Conservation (phyloP, 1,140 invertebrate genomes). For the Asobara japonica region DNA sequence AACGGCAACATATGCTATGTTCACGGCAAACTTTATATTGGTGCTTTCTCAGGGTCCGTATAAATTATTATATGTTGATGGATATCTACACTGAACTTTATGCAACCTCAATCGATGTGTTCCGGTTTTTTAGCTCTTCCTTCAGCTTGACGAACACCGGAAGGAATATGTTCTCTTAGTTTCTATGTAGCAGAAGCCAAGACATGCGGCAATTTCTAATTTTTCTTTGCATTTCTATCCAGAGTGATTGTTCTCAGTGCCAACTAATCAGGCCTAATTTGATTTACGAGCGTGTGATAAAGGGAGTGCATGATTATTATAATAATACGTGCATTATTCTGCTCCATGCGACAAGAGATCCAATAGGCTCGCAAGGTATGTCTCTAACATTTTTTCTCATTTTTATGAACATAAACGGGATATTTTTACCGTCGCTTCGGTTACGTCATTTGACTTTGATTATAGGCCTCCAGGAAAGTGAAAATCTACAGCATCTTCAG, state of each 20-base stretch:
- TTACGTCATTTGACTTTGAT: neutral
- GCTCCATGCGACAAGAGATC: conserved; percentile 46
- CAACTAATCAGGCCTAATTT: conserved; percentile 49
- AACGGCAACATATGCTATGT: too few relatives aligned
- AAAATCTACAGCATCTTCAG: conserved; percentile 42
- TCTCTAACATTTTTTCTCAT: conserved; percentile 29
- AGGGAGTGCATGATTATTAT: conserved; percentile 53
- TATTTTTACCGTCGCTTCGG: too few relatives aligned
- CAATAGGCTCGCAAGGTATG: conserved; percentile 49
- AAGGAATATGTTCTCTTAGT: too few relatives aligned
- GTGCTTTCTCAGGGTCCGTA: too few relatives aligned
- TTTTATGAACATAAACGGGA: too few relatives aligned
- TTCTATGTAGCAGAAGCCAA: too few relatives aligned
- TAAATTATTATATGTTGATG: too few relatives aligned
- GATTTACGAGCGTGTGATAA: conserved; percentile 52
- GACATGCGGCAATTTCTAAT: neutral
- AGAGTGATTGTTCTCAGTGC: neutral
- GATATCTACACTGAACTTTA: too few relatives aligned
- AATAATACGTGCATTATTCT: conserved; percentile 62
- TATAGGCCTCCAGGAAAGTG: conserved; percentile 38
- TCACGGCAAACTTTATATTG: too few relatives aligned
- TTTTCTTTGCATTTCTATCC: conserved; percentile 7
- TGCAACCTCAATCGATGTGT: too few relatives aligned
- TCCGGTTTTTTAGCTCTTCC: too few relatives aligned
- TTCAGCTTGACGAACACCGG: too few relatives aligned